Evolutionary conservation across 2,888 invertebrate species (phyloP).

Genomic region (Lysandra coridon): DNA sequence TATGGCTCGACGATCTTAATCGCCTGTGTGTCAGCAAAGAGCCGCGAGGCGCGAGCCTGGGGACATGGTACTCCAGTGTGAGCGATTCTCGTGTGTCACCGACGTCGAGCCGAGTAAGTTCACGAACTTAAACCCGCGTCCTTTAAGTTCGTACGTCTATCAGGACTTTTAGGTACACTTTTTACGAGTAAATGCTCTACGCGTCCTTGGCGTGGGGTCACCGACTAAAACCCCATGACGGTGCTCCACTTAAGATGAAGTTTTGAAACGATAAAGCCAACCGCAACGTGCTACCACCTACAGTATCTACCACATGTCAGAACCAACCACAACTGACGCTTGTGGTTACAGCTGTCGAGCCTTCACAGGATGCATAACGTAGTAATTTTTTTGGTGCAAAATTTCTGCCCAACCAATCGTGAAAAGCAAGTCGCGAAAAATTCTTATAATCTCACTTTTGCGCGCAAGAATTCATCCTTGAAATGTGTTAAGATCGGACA

Average conservation of each 20-base stretch:
- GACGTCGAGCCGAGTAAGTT: too few species aligned
- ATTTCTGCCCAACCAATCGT: not conserved
- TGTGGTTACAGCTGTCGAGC: not conserved
- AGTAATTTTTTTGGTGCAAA: not conserved
- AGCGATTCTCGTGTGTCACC: too few species aligned
- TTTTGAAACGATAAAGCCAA: not conserved
- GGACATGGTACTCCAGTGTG: too few species aligned
- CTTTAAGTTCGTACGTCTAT: too few species aligned
- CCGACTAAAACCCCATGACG: not conserved
- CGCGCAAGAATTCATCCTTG: conserved; percentile 3
- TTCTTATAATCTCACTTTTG: not conserved
- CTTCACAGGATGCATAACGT: not conserved
- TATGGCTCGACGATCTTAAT: too few species aligned
- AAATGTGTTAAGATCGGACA: not conserved
- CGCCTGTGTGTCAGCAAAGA: too few species aligned
- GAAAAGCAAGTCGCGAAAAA: not conserved
- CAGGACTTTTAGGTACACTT: too few species aligned
- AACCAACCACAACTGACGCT: not conserved
- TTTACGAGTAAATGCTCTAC: too few species aligned
- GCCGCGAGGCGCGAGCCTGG: too few species aligned
- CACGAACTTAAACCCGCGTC: too few species aligned
- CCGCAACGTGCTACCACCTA: not conserved
- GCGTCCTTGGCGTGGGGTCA: too few species aligned
- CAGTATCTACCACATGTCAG: not conserved
- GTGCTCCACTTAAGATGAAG: not conserved